Evolutionary conservation across 2,888 invertebrate genomes (phyloP), one percentile per base, ranked within the genome.

Genomic region (Drosophila pseudotakahashii): DNA sequence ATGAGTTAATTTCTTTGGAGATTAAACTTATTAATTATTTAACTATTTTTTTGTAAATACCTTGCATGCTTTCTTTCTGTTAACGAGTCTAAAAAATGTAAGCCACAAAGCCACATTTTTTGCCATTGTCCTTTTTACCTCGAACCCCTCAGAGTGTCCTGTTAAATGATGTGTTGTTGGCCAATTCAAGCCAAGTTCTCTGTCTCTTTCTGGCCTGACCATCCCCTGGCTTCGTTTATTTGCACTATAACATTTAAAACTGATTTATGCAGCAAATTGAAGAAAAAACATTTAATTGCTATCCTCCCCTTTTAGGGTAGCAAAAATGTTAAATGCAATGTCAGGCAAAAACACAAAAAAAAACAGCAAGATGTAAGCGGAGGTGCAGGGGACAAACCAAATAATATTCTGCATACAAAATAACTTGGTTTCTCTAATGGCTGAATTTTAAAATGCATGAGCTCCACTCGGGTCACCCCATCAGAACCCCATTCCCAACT

Each of bases 391-490:
- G 74, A 73, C 78, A 74, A 74, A 71, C 75, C 73, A 74, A 82
- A 88, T 84, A 84, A 81, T 79, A 86, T 86, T 86, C 81, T 73
- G 81, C 81, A 81, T 83, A 77, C 72, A 77, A 72, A 88, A 81
- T 81, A 84, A 74, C 75, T 73, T 54, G 78, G 75, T 72, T 63
- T 50, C 79, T 86, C 87, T 77, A 82, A 82, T 88, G 88, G 82
- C 57, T 63, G 67, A 67, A 84, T 84, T 82, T 88, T 87, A 84
- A 84, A 82, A 82, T 88, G 81, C 82, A 82, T 82, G 82, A 84
- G 79, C 58, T 68, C 41, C 53, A 42, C 51, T 51, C 55, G 23
- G 48, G n/a, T 53, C 36, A 60, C 60, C 42, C 71, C 48, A 37
- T 30, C 71, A 13, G 11, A 19, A 10, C 47, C 47, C 47, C 47